phyloP scores from a whole-genome alignment of 2,888 invertebrate genomes.

The Phengaris arion region DNA sequence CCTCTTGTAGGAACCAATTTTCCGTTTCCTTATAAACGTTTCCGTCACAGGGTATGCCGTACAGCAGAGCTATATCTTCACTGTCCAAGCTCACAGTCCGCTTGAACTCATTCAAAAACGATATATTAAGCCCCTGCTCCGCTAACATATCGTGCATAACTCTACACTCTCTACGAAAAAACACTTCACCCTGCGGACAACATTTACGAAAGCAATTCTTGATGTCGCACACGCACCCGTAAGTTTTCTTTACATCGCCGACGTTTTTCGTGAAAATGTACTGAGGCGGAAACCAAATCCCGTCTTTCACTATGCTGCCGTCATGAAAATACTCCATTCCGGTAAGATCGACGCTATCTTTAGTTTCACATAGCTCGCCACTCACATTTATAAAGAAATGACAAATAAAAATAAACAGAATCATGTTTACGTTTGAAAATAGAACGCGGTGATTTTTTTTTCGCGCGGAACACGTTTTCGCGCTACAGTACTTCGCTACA shows the following conservation, averaged over 20 bases:
- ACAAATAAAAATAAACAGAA: slow-evolving; percentile 42
- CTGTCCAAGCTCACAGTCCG: slow-evolving; percentile 44
- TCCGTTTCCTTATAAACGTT: slow-evolving; percentile 47
- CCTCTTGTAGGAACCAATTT: slow-evolving; percentile 59
- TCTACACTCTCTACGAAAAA: slow-evolving; percentile 44
- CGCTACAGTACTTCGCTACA: not conserved
- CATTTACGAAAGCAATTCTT: slow-evolving; percentile 62
- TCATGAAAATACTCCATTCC: slow-evolving; percentile 42
- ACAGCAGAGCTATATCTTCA: slow-evolving; percentile 46
- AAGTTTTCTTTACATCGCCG: slow-evolving; percentile 48
- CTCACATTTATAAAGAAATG: slow-evolving; percentile 39
- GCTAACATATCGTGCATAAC: slow-evolving; percentile 46
- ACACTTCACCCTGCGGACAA: slow-evolving; percentile 51
- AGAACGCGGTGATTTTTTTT: slow-evolving; percentile 14
- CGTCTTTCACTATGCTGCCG: slow-evolving; percentile 47
- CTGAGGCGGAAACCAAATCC: slow-evolving; percentile 49
- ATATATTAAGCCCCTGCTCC: slow-evolving; percentile 47
- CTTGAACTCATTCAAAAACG: slow-evolving; percentile 43
- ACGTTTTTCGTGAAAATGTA: slow-evolving; percentile 51
- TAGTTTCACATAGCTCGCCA: slow-evolving; percentile 50
- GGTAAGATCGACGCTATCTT: slow-evolving; percentile 53
- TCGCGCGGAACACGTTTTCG: slow-evolving; percentile 25
- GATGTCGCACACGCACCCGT: slow-evolving; percentile 59
- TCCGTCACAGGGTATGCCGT: slow-evolving; percentile 46
- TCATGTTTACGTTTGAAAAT: slow-evolving; percentile 41